Conservation (phyloP, 2,113 vertebrate species). For the Channa argus region DNA sequence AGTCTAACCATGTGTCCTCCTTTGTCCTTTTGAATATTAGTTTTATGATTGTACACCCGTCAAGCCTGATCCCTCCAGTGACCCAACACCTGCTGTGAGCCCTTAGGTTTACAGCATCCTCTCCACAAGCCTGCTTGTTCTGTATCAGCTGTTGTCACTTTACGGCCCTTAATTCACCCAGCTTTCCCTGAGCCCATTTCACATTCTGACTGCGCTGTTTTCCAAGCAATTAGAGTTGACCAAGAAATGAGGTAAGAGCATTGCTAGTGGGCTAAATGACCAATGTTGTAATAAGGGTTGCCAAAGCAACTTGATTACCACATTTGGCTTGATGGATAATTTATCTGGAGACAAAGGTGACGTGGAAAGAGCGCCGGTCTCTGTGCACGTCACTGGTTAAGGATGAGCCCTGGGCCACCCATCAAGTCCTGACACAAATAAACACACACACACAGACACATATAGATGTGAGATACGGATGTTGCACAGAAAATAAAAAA, state of each 20-base stretch:
- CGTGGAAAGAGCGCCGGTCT: slow-evolving; percentile 64
- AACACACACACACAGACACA: slow-evolving; percentile 1
- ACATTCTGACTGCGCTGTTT: slow-evolving; percentile 79
- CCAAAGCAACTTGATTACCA: slow-evolving; percentile 77
- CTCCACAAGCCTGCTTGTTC: slow-evolving; percentile 33
- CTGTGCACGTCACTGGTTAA: slow-evolving; percentile 62
- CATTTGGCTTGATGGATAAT: slow-evolving; percentile 78
- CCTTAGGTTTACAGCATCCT: slow-evolving; percentile 54
- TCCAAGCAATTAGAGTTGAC: slow-evolving; percentile 81
- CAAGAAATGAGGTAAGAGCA: slow-evolving; percentile 82
- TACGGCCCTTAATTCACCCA: slow-evolving; percentile 69
- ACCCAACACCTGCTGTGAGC: slow-evolving; percentile 22
- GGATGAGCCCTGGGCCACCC: slow-evolving; percentile 42
- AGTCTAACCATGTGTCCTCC: slow-evolving; percentile 17
- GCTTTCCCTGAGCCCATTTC: slow-evolving; percentile 65
- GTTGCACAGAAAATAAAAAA: slow-evolving; percentile 33
- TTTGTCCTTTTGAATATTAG: slow-evolving; percentile 52
- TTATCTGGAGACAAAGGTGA: slow-evolving; percentile 79
- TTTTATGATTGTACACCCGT: slow-evolving; percentile 66
- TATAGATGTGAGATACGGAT: slow-evolving; percentile 42
- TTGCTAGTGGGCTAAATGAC: slow-evolving; percentile 80
- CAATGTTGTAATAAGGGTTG: slow-evolving; percentile 70
- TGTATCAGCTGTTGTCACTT: slow-evolving; percentile 67
- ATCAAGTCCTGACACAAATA: slow-evolving; percentile 27
- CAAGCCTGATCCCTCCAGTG: slow-evolving; percentile 31